Conservation (phyloP, 2,888 invertebrate genomes). For the Crioceris asparagi region DNA sequence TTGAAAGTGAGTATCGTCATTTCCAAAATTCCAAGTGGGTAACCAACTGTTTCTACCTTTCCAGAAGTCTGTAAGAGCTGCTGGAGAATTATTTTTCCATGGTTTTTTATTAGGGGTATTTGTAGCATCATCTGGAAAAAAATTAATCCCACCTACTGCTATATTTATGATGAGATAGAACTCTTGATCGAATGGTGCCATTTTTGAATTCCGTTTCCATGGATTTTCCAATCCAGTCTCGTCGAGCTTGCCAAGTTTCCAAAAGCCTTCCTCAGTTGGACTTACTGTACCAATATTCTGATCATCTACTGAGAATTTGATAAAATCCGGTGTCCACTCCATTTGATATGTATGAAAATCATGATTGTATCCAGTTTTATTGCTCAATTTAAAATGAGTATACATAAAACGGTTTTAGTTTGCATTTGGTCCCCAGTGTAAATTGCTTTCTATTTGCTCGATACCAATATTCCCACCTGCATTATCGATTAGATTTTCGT, state of each 20-base stretch:
- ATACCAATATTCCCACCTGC: constrained; percentile 40
- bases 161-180: constrained; percentile 50
- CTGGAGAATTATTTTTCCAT: constrained; percentile 40
- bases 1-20: constrained; percentile 47
- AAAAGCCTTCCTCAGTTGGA: constrained; percentile 50
- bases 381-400: constrained; percentile 40
- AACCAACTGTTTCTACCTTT: constrained; percentile 43
- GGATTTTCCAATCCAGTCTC: constrained; percentile 43
- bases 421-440: constrained; percentile 57
- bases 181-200: constrained; percentile 61
- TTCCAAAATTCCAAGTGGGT: constrained; percentile 41
- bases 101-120: constrained; percentile 54
- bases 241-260: constrained; percentile 50
- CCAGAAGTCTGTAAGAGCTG: constrained; percentile 51
- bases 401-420: constrained; percentile 41
- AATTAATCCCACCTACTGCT: constrained; percentile 47
- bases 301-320: constrained; percentile 45
- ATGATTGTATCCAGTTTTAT: constrained; percentile 40
- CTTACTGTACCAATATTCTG: constrained; percentile 41
- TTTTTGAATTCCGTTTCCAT: constrained; percentile 42
- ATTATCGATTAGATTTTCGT: constrained; percentile 33
- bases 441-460: constrained; percentile 47
- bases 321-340: constrained; percentile 50
- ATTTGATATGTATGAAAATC: constrained; percentile 55
- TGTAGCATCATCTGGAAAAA: constrained; percentile 48